These are phyloP conservation scores for Rhabdophis nuchalis DNA, from an alignment of 2,797 vertebrate species.

Conservation along the genomic window DNA sequence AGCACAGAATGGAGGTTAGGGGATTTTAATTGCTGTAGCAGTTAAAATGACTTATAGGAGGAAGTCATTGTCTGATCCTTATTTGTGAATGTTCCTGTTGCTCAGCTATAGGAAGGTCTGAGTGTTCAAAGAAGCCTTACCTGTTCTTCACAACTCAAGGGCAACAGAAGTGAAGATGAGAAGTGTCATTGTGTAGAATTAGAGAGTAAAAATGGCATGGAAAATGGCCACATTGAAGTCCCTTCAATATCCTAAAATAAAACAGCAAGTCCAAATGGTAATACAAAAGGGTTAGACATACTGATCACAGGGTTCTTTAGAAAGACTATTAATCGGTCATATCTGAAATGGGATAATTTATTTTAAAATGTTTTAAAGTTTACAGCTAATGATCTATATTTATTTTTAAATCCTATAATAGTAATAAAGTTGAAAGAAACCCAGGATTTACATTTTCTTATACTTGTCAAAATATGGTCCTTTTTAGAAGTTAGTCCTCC, in stretches of 20 bases:
- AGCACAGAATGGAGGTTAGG: neutral
- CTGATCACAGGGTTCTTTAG: neutral
- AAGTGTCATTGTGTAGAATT: neutral
- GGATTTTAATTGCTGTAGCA: neutral
- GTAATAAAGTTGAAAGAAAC: neutral
- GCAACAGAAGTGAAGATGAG: neutral
- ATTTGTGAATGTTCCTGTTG: neutral
- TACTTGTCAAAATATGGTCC: too few species aligned
- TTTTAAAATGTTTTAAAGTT: neutral
- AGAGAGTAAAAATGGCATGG: neutral
- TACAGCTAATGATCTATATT: neutral
- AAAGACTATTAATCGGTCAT: neutral
- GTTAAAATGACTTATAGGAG: neutral
- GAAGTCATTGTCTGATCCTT: neutral
- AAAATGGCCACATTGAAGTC: neutral
- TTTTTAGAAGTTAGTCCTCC: too few species aligned
- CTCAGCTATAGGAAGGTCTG: neutral
- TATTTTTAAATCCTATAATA: neutral
- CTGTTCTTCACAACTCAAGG: neutral
- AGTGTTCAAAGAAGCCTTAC: neutral
- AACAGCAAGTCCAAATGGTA: neutral
- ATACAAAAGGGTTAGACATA: neutral
- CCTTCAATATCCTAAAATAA: neutral
- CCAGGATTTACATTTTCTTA: neutral
- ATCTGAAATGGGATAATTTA: neutral